Evolutionary conservation across 2,113 vertebrate genomes (phyloP), one percentile per base, ranked within the genome.

Genomic region (Pomatostomus ruficeps): DNA sequence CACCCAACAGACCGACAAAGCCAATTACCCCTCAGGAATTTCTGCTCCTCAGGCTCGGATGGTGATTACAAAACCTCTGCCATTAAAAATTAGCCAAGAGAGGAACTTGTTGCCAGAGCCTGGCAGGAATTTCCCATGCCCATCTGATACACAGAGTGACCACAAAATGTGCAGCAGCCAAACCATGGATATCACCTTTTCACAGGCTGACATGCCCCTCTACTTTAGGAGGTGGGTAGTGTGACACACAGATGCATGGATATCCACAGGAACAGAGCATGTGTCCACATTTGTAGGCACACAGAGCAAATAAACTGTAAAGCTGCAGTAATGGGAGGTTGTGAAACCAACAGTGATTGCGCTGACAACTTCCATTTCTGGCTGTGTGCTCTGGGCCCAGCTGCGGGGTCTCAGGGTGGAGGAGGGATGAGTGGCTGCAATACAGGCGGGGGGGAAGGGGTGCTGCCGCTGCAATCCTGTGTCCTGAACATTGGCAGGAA

Each of bases 1-100:
- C 31, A 23, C 54, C 91, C 82, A 96, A 77, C 95, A 95, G 97
- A 97, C 96, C 89, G 92, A 96, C 94, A 97, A 97, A 97, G 97
- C 97, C 96, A 97, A 97, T 97, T 97, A 97, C 92, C 83, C 96
- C 88, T 62, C 93, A 95, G 97, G 97, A 97, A 97, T 97, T 97
- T 96, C 93, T 95, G 87, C 79, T 97, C 96, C 95, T 96, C 91
- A 83, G 94, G 95, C 97, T 97, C 28, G 25, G 89, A 95, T 87
- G 80, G 94, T 95, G 96, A 97, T 97, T 97, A 97, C 93, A 96
- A 97, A 97, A 97, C 92, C 84, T 85, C 96, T 94, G 87, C 95
- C 95, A 96, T 97, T 97, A 97, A 96, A 97, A 97, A 97, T 97
- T 96, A 97, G 94, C 96, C 94, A 95, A 90, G 91, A 92, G 91